Conservation (phyloP, 2,113 vertebrate species). For the Nothobranchius furzeri region DNA sequence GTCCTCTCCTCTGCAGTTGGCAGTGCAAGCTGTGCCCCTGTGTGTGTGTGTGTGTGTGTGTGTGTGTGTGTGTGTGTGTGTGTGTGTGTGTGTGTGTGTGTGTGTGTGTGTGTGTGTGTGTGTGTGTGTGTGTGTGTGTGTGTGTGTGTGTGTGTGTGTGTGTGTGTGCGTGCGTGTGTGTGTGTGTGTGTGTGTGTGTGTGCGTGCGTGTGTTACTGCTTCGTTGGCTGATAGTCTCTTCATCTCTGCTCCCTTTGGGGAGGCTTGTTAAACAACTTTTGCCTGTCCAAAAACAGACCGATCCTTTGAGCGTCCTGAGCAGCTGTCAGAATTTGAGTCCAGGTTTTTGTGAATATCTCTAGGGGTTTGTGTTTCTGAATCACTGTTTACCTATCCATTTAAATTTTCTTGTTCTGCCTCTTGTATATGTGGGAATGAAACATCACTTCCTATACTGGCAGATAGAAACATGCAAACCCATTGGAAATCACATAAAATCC, state of each 20-base stretch:
- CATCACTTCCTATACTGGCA: neutral
- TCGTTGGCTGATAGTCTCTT: conserved; percentile 40
- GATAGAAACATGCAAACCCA: too few species aligned
- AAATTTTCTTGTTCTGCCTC: neutral
- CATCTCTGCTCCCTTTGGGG: conserved; percentile 27
- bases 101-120: conserved; percentile 4
- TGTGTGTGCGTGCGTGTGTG: conserved; percentile 14
- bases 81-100: conserved; percentile 3
- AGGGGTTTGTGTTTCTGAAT: neutral
- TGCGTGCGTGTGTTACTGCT: conserved; percentile 17
- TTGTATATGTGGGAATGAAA: conserved; percentile 1
- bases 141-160: neutral
- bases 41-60: conserved; percentile 1
- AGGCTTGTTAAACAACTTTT: conserved; percentile 43
- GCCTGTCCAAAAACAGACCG: conserved; percentile 11
- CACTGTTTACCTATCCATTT: neutral
- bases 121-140: conserved; percentile 13
- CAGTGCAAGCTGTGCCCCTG: conserved; percentile 29
- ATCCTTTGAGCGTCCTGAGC: neutral
- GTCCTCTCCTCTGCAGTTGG: conserved; percentile 31
- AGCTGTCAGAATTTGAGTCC: neutral
- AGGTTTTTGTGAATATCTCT: neutral
- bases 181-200: neutral
- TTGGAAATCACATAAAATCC: too few species aligned
- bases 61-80: neutral